phyloP scores from a whole-genome alignment of 2,113 vertebrate species.

The Athene noctua region DNA sequence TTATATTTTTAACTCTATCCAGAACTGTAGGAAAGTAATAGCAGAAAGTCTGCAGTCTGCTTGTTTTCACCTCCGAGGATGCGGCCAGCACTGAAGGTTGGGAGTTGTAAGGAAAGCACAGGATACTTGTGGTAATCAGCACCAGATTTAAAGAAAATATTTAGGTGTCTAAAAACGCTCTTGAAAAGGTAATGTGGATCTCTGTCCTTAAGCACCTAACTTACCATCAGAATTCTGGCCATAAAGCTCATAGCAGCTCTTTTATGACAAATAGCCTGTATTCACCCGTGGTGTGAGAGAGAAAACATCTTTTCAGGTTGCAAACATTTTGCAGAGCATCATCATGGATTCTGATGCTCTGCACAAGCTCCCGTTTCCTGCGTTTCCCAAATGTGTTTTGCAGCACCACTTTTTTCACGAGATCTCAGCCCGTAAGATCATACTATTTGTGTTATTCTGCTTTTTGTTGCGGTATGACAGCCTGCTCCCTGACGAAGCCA shows the following conservation, averaged over 20 bases:
- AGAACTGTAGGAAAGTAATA: neutral
- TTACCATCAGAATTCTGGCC: neutral
- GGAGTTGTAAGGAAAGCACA: neutral
- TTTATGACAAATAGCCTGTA: neutral
- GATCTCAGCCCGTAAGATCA: neutral
- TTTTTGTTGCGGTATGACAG: neutral
- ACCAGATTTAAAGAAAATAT: neutral
- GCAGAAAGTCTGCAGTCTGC: neutral
- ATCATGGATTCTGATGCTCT: accelerated
- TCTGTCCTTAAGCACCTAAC: neutral
- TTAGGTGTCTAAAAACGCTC: accelerated
- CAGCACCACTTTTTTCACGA: accelerated
- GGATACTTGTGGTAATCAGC: accelerated
- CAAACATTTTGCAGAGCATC: neutral
- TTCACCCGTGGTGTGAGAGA: accelerated
- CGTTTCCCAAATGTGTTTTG: neutral
- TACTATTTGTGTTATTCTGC: neutral
- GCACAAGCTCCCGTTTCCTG: neutral
- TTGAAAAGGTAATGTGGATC: neutral
- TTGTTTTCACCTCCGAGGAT: neutral
- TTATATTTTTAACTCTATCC: neutral
- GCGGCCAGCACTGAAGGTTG: neutral
- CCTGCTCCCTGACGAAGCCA: neutral
- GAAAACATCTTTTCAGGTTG: neutral
- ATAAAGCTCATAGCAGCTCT: neutral